phyloP scores from a whole-genome alignment of 2,888 invertebrate genomes.

The Eristalis pertinax region DNA sequence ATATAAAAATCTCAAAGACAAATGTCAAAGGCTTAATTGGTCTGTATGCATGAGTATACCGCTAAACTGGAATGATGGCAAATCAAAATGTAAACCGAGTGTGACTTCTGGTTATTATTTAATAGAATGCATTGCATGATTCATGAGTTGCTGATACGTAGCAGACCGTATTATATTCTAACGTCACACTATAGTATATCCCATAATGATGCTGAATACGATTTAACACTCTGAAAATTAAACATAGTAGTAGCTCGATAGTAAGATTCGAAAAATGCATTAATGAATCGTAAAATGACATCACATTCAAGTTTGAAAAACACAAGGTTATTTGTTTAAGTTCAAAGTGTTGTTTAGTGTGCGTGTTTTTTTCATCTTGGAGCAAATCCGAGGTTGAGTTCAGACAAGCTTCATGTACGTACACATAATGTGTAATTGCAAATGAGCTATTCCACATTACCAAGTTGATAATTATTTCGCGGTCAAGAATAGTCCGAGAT shows the following conservation, averaged over 20 bases:
- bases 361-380: not conserved
- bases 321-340: not conserved
- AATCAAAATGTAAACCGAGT: constrained; percentile 9
- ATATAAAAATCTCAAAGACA: constrained; percentile 30
- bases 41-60: constrained; percentile 3
- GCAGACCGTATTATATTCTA: not conserved
- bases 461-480: constrained; percentile 35
- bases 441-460: constrained; percentile 31
- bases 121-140: constrained; percentile 38
- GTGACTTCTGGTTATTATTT: constrained; percentile 18
- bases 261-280: not conserved
- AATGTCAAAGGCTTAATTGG: constrained; percentile 38
- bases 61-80: constrained; percentile 3
- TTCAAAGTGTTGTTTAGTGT: not conserved
- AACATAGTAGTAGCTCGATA: not conserved
- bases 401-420: not conserved
- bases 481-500: constrained; percentile 31
- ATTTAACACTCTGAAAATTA: not conserved
- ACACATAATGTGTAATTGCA: constrained; percentile 18
- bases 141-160: constrained; percentile 26
- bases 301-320: not conserved
- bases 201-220: not conserved
- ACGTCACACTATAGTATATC: constrained; percentile 15
- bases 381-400: not conserved
- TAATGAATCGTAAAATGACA: not conserved